Evolutionary conservation across 2,113 vertebrate species (phyloP).

Genomic region (Stegostoma tigrinum): DNA sequence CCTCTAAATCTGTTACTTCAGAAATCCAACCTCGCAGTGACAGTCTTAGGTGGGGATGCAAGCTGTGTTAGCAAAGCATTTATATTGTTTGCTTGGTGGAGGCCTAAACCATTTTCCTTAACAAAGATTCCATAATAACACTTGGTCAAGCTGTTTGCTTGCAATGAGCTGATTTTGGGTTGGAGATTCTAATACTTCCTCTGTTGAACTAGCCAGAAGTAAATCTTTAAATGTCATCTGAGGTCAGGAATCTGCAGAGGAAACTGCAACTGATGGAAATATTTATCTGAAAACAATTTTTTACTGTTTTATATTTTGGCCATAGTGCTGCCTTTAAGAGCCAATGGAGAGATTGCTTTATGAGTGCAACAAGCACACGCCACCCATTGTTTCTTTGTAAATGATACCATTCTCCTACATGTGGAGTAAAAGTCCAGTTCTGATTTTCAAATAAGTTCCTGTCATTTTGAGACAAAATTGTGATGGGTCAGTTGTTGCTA

Average conservation of each 20-base stretch:
- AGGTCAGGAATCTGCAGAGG: not conserved
- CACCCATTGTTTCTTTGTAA: not conserved
- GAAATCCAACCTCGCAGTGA: not conserved
- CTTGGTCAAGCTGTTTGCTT: not conserved
- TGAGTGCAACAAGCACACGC: not conserved
- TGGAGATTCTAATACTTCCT: not conserved
- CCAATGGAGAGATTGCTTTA: not conserved
- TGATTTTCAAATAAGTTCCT: not conserved
- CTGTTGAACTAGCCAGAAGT: not conserved
- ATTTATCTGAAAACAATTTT: not conserved
- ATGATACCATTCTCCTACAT: not conserved
- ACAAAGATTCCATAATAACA: not conserved
- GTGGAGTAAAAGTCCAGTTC: too few relatives aligned
- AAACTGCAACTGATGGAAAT: not conserved
- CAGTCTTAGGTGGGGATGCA: not conserved
- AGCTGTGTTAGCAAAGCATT: not conserved
- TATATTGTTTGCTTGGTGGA: not conserved
- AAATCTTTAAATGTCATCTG: not conserved
- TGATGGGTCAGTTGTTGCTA: not conserved
- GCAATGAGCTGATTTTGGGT: not conserved
- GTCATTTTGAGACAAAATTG: not conserved
- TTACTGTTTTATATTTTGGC: not conserved
- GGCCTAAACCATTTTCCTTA: not conserved
- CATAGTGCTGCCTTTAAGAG: not conserved
- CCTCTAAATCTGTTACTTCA: not conserved